Conservation (phyloP, 1,140 invertebrate species). For the Wasmannia auropunctata region DNA sequence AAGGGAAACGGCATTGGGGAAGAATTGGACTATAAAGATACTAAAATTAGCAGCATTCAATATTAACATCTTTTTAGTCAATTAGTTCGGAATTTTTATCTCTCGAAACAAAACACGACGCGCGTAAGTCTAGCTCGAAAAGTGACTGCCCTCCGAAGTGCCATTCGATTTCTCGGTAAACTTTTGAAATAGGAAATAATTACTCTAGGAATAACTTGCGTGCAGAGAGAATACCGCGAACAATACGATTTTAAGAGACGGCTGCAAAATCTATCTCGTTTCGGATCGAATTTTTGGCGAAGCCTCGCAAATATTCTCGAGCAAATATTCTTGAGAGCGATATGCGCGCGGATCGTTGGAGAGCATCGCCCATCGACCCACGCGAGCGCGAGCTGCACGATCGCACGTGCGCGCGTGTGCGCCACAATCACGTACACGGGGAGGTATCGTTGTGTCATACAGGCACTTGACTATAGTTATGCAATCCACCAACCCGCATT, state of each 20-base stretch:
- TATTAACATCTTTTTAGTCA: neutral
- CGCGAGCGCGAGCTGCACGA: slow-evolving; percentile 52
- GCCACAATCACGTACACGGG: slow-evolving; percentile 31
- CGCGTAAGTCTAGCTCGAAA: neutral
- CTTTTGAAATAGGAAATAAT: neutral
- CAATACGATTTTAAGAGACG: neutral
- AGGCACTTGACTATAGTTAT: slow-evolving; percentile 80
- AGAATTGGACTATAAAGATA: too few relatives aligned
- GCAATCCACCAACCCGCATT: slow-evolving; percentile 79
- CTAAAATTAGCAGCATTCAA: neutral
- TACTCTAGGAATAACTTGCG: neutral
- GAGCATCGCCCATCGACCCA: slow-evolving; percentile 60
- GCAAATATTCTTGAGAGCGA: slow-evolving; percentile 10
- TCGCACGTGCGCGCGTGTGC: neutral
- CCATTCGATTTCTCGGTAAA: neutral
- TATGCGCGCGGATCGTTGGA: neutral
- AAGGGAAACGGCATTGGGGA: neutral
- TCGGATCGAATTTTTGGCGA: neutral
- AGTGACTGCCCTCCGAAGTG: neutral
- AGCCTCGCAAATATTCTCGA: neutral
- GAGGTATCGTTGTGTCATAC: slow-evolving; percentile 63
- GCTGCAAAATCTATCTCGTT: neutral
- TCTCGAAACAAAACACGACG: neutral
- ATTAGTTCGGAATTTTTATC: neutral
- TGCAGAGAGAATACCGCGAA: too few relatives aligned